These are phyloP conservation scores for Pseudomyrmex gracilis DNA, from an alignment of 1,140 invertebrate species.

Conservation along the genomic window DNA sequence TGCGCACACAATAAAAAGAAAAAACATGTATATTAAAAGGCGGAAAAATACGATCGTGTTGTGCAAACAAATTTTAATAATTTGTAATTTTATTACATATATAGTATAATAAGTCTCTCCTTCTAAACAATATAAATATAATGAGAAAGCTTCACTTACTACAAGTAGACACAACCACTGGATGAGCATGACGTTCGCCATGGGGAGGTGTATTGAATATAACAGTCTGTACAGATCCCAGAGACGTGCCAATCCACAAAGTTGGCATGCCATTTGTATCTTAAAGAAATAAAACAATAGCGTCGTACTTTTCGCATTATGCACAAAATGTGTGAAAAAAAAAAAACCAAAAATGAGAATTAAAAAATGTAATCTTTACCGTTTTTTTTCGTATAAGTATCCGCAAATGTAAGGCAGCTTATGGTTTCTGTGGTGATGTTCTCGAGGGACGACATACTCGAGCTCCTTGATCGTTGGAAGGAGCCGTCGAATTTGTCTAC, in stretches of 20 bases:
- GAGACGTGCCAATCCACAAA: conserved; percentile 97
- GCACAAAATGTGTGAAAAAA: conserved; percentile 2
- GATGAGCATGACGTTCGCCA: conserved; percentile 93
- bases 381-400: conserved; percentile 97
- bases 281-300: conserved; percentile 78
- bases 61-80: no score
- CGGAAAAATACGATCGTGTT: no score
- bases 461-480: conserved; percentile 97
- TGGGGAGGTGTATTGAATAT: conserved; percentile 93
- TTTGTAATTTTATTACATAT: no score
- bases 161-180: conserved; percentile 95
- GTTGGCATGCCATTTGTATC: conserved; percentile 93
- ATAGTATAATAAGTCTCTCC: no score
- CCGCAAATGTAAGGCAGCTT: conserved; percentile 97
- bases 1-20: conserved; percentile 76
- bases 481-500: conserved; percentile 98
- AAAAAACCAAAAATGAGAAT: conserved; percentile 32
- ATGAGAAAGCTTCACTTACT: conserved; percentile 87
- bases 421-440: conserved; percentile 98
- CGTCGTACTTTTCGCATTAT: neutral
- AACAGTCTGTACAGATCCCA: conserved; percentile 97
- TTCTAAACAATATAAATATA: neutral
- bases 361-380: conserved; percentile 86
- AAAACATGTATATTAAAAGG: conserved; percentile 37
- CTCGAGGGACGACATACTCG: conserved; percentile 98